phyloP scores from a whole-genome alignment of 2,888 invertebrate species.

The Latrodectus elegans region DNA sequence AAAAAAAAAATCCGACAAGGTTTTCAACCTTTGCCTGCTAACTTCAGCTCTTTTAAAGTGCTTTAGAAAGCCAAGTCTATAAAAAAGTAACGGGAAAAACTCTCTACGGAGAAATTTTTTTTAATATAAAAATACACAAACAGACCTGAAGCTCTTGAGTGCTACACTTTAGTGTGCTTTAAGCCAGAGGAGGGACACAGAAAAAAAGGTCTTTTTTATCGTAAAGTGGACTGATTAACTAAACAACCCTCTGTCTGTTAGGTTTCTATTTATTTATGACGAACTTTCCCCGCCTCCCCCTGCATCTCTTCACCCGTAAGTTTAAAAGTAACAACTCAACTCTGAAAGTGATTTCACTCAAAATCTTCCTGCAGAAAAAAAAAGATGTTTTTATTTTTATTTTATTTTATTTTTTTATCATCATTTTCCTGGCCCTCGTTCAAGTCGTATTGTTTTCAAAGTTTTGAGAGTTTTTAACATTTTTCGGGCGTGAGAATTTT shows the following conservation, averaged over 20 bases:
- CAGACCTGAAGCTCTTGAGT: no score
- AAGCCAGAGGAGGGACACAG: not conserved
- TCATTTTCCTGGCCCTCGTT: constrained; percentile 15
- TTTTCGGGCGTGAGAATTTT: no score
- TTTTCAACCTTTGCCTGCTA: no score
- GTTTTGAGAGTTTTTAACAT: not conserved
- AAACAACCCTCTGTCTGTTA: constrained; percentile 17
- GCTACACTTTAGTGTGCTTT: no score
- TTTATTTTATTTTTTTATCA: constrained; percentile 11
- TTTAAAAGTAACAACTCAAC: constrained; percentile 29
- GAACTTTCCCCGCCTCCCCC: not conserved
- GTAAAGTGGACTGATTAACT: constrained; percentile 55
- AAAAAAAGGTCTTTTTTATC: not conserved
- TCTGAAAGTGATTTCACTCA: constrained; percentile 31
- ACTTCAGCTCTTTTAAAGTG: no score
- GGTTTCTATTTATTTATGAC: constrained; percentile 50
- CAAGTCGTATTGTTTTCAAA: constrained; percentile 35
- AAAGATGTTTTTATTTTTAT: constrained; percentile 32
- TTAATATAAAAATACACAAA: no score
- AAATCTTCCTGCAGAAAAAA: constrained; percentile 27
- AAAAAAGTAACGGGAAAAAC: no score
- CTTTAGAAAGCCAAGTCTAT: no score
- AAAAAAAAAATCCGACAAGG: no score
- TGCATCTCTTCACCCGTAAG: not conserved
- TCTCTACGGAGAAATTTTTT: no score